phyloP scores from a whole-genome alignment of 2,797 vertebrate species.

The Clarias platycephalus region DNA sequence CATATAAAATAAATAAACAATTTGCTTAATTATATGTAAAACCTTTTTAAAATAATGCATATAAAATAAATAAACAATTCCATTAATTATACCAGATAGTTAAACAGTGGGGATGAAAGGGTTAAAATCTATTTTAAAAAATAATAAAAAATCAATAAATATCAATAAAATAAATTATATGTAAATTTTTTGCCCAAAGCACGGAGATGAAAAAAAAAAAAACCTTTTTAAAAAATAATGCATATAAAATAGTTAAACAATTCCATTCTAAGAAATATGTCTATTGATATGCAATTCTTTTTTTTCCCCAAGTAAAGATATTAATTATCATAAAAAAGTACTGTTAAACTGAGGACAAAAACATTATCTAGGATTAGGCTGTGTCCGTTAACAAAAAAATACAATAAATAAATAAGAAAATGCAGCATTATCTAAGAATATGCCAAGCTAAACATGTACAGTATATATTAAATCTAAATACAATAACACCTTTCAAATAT shows the following conservation, averaged over 20 bases:
- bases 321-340: neutral
- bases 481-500: neutral
- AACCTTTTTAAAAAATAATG: neutral
- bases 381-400: neutral
- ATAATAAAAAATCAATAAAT: neutral
- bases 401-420: neutral
- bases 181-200: no score
- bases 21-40: no score
- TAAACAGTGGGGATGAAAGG: neutral
- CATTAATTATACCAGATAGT: neutral
- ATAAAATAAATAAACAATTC: no score
- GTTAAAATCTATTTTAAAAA: neutral
- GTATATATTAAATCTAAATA: neutral
- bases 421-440: neutral
- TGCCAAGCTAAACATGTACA: neutral
- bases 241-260: neutral
- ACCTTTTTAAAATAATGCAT: no score
- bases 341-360: neutral
- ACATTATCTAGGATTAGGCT: neutral
- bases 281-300: neutral
- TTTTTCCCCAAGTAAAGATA: neutral
- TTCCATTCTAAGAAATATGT: neutral
- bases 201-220: neutral
- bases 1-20: no score
- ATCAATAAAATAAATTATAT: neutral